A percentile compares a stretch with the other conserved stretches of the same genome.
phyloP scores from a whole-genome alignment of 2,113 vertebrate genomes.

The Phasianus colchicus region DNA sequence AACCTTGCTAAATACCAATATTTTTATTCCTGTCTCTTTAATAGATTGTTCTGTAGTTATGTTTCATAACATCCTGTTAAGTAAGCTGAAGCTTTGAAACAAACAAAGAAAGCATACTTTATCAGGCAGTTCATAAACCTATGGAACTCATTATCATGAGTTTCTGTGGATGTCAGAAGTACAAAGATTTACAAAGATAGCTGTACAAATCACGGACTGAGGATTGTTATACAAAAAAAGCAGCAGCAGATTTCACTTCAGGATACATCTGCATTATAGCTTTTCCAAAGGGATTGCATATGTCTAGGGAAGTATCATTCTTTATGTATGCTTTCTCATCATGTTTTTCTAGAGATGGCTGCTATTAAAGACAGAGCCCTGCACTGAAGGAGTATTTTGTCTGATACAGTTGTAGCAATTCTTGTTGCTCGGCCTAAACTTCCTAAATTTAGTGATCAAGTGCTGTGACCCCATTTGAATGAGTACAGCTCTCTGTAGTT shows the following conservation, averaged over 20 bases:
- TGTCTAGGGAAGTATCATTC: background rate
- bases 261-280: background rate
- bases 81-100: background rate
- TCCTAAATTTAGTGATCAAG: background rate
- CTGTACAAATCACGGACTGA: background rate
- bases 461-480: background rate
- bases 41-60: background rate
- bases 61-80: background rate
- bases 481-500: background rate
- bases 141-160: background rate
- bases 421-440: background rate
- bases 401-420: background rate
- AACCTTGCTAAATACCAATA: background rate
- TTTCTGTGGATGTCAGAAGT: background rate
- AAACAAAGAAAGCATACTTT: background rate
- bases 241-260: background rate
- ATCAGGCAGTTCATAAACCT: background rate
- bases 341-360: slow-evolving; percentile 22
- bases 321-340: background rate
- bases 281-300: background rate
- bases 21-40: background rate
- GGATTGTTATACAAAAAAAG: background rate
- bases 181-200: background rate
- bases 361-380: slow-evolving; percentile 2
- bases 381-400: slow-evolving; percentile 26